Base-by-base conservation (phyloP, 2,888 invertebrate genomes). In the Linyphia triangularis region DNA sequence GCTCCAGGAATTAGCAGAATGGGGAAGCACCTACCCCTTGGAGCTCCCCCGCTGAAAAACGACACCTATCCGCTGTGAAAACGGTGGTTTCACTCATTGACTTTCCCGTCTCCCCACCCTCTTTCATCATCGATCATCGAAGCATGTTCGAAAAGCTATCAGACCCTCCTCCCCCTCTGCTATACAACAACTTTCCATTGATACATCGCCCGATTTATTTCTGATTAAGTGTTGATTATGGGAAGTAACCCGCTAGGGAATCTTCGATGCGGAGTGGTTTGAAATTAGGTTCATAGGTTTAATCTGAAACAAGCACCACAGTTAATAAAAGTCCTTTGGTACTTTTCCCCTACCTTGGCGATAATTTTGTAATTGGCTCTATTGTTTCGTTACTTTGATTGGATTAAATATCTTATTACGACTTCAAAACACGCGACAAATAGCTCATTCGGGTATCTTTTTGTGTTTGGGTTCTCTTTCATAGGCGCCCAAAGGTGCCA, bases 31-130 rank as follows among this genome's bases (percentile, higher is more conserved):
- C 33, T 33, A 33, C 26, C 33, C 59, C 33, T 5, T 10, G 22
- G 4, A n/a, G 10, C 28, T 19, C 61, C 57, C 22, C 67, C 22
- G 77, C 69, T 59, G 70, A 57, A 86, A 81, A 43, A 59, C 28
- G 75, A 81, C 86, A 86, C 86, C 86, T 86, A 81, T 79, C 86
- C 86, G 86, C 86, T 81, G 86, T 86, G 86, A 86, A 86, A 86
- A 86, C 86, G 86, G 86, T 86, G 86, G 86, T 86, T 86, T 81
- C 61, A 43, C 86, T 75, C 81, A 73, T 86, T 81, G 81, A 81
- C 86, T 81, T 69, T 65, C 79, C 43, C 43, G 51, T 67, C 84
- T 65, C 59, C 67, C 69, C 67, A n/a, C n/a, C n/a, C n/a, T n/a
- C n/a, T n/a, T n/a, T n/a, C 28, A 77, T 84, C 84, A 75, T 67